phyloP scores from a whole-genome alignment of 2,888 invertebrate species.

The Hydriomena furcata region DNA sequence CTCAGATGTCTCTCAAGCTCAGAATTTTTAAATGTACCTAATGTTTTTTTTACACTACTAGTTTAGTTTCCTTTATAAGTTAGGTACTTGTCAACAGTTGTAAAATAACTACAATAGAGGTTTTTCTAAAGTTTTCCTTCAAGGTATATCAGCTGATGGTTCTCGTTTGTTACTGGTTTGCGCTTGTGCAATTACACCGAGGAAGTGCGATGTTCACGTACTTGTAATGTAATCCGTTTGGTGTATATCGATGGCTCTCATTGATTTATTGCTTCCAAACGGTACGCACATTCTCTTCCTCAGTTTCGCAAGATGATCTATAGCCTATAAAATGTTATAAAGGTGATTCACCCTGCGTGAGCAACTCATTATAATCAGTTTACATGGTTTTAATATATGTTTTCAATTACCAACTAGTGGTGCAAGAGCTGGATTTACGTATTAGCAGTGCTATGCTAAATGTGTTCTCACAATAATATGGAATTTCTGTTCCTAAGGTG shows the following conservation, averaged over 20 bases:
- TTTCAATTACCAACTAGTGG: too few relatives aligned
- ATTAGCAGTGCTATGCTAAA: not conserved
- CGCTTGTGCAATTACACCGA: slow-evolving; percentile 16
- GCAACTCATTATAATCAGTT: slow-evolving; percentile 27
- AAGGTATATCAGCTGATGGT: not conserved
- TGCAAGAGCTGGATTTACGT: not conserved
- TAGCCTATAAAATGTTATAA: slow-evolving; percentile 49
- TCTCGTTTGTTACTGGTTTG: not conserved
- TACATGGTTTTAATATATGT: not conserved
- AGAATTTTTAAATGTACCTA: too few relatives aligned
- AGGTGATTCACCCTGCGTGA: slow-evolving; percentile 46
- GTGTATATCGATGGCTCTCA: slow-evolving; percentile 58
- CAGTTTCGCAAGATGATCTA: slow-evolving; percentile 60
- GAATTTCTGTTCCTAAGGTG: too few relatives aligned
- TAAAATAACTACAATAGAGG: too few relatives aligned
- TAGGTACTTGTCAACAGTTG: too few relatives aligned
- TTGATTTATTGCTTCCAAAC: slow-evolving; percentile 63
- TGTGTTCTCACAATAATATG: too few relatives aligned
- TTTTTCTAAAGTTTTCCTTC: not conserved
- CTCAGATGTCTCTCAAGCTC: not conserved
- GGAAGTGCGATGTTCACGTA: slow-evolving; percentile 25
- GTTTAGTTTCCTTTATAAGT: too few relatives aligned
- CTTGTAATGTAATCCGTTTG: slow-evolving; percentile 59
- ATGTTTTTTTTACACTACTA: too few relatives aligned
- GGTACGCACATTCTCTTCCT: slow-evolving; percentile 57